Evolutionary conservation across 2,888 invertebrate genomes (phyloP).

Genomic region (Troides helena): DNA sequence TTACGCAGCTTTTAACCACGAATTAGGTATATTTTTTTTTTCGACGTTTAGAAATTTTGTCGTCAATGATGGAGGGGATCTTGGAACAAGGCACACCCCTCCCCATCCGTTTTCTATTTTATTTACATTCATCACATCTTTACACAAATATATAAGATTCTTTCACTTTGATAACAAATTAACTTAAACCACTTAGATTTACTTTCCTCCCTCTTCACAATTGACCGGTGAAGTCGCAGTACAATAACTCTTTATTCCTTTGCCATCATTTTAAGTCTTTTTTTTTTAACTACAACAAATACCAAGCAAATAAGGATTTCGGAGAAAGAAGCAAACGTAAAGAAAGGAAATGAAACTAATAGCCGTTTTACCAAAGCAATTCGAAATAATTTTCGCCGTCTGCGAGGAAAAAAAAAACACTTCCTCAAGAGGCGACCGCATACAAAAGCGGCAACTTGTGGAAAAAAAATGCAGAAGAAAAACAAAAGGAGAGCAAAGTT

Average conservation of each 20-base stretch:
- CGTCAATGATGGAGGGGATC: conserved; percentile 19
- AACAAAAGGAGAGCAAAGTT: conserved; percentile 30
- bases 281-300: conserved; percentile 13
- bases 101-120: background rate
- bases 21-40: conserved; percentile 16
- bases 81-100: background rate
- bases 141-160: background rate
- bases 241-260: conserved; percentile 3
- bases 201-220: background rate
- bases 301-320: background rate
- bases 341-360: conserved; percentile 30
- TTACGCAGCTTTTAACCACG: conserved; percentile 25
- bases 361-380: conserved; percentile 29
- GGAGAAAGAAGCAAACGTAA: conserved; percentile 5
- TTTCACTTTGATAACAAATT: background rate
- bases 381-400: conserved; percentile 28
- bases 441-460: conserved; percentile 31
- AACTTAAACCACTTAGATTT: background rate
- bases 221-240: background rate
- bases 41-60: conserved; percentile 13
- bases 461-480: conserved; percentile 27
- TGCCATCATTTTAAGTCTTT: background rate
- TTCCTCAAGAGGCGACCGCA: conserved; percentile 29
- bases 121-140: conserved; percentile 6
- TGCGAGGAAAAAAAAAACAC: conserved; percentile 20